Conservation (phyloP, 2,113 vertebrate species). For the Melanotaenia duboulayi region DNA sequence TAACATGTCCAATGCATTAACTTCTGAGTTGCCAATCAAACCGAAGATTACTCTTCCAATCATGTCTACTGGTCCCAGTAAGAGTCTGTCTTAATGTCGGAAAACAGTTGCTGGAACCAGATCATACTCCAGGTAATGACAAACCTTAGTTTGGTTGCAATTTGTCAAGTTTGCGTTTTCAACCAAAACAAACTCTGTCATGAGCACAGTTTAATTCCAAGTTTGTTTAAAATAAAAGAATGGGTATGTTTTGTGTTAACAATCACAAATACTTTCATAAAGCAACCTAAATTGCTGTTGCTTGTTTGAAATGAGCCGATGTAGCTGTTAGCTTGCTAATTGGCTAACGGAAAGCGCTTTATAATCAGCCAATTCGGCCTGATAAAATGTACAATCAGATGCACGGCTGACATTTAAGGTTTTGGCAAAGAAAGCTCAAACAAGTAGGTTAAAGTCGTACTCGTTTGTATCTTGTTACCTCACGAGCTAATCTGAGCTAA, state of each 20-base stretch:
- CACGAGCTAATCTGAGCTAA: conserved; percentile 34
- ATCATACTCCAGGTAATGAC: not conserved
- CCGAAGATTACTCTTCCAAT: too few species aligned
- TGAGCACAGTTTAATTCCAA: not conserved
- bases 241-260: not conserved
- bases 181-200: not conserved
- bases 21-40: too few species aligned
- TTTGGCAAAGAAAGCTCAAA: not conserved
- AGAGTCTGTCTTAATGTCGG: too few species aligned
- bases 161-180: not conserved
- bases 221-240: not conserved
- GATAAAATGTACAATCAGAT: not conserved
- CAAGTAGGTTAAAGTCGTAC: not conserved
- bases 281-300: not conserved
- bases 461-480: not conserved
- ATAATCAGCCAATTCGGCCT: not conserved
- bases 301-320: conserved; percentile 20
- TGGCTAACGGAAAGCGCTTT: not conserved
- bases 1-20: too few species aligned
- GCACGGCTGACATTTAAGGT: not conserved
- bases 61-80: too few species aligned
- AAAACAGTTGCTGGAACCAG: too few species aligned
- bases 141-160: not conserved
- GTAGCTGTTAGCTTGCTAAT: conserved; percentile 13
- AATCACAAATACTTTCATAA: not conserved